Evolutionary conservation across 2,113 vertebrate genomes (phyloP), one percentile per base, ranked within the genome.

Genomic region (Scolopax mira): DNA sequence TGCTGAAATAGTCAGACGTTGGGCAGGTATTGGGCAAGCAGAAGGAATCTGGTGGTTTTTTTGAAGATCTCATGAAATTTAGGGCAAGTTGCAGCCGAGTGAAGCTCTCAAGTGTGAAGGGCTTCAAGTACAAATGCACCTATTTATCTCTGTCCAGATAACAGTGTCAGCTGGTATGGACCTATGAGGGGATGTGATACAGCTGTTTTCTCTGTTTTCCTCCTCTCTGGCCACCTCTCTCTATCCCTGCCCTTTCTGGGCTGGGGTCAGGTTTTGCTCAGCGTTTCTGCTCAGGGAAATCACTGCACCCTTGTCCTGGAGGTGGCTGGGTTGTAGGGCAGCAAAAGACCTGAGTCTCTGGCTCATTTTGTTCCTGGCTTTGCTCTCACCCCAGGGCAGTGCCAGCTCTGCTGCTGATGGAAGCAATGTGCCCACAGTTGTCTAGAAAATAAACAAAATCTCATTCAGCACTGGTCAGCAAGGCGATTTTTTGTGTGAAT

Each of bases 401-500:
- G 90, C 92, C 95, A 90, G 88, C 86, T 49, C 90, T 31, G 71
- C 41, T 85, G 80, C 87, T 79, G 94, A 6, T 60, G 83, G 74
- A 27, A 87, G 92, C 87, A 30, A 17, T 15, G 90, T 65, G 88
- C 90, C 90, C 2, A 3, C 18, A 61, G 79, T 21, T 71, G 83
- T 71, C 51, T 72, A 37, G 71, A 85, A 90, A 92, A 92, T 10
- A 64, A 82, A 77, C 79, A 81, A 30, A 81, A 61, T 66, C 79
- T 52, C 88, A 62, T 31, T 65, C 82, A 85, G 90, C 64, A 2
- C 71, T 4, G 94, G 35, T 88, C 92, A 77, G 81, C 78, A 16
- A 44, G 90, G 74, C 7, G 0, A 65, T 46, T 35, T 31, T 48
- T 57, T 60, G 85, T 85, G 77, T 18, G 88, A 77, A 52, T 58